Evolutionary conservation across 2,113 vertebrate species (phyloP).

Genomic region (Podarcis raffonei): DNA sequence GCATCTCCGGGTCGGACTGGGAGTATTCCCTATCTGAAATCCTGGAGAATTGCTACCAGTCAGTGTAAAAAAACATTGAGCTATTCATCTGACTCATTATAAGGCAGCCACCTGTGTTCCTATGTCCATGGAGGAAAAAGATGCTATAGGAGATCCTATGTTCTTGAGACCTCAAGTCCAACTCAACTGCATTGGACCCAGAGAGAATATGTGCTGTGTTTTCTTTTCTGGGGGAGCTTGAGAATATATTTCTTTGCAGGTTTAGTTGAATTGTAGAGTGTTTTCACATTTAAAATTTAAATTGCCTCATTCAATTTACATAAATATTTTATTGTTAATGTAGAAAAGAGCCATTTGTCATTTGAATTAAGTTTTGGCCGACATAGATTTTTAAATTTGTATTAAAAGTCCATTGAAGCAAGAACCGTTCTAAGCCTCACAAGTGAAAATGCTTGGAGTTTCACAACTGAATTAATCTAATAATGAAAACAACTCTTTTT

Average conservation of each 20-base stretch:
- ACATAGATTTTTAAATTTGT: neutral
- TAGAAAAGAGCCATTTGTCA: neutral
- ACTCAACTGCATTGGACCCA: no score
- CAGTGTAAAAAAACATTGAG: no score
- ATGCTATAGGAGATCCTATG: no score
- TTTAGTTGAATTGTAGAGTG: neutral
- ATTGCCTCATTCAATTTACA: neutral
- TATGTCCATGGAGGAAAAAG: no score
- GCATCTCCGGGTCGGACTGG: no score
- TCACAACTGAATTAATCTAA: neutral
- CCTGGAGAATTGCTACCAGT: no score
- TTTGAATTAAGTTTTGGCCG: neutral
- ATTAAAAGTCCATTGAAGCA: neutral
- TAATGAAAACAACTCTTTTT: neutral
- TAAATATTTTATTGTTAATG: neutral
- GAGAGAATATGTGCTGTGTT: neutral
- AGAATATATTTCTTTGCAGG: neutral
- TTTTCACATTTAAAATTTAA: neutral
- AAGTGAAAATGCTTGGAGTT: neutral
- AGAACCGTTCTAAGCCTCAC: neutral
- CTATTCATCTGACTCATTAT: no score
- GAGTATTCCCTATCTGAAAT: no score
- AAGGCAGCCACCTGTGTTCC: no score
- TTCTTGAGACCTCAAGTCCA: no score
- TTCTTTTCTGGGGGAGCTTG: neutral